phyloP scores from a whole-genome alignment of 2,888 invertebrate genomes.

The Clitarchus hookeri region DNA sequence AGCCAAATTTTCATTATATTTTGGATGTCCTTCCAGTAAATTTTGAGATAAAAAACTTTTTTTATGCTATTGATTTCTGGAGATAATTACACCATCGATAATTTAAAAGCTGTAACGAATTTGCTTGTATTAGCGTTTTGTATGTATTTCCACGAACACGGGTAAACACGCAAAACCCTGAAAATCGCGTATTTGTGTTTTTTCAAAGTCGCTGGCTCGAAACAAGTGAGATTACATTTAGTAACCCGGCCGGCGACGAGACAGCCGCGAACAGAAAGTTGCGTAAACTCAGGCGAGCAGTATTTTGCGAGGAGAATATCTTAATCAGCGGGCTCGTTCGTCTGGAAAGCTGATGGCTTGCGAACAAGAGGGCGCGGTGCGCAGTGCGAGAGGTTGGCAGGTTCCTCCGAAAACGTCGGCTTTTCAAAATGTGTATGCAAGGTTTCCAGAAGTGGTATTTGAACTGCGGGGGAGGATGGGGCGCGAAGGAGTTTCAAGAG shows the following conservation, averaged over 20 bases:
- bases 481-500: neutral
- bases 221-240: neutral
- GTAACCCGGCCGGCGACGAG: neutral
- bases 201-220: neutral
- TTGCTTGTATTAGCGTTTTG: too few species aligned
- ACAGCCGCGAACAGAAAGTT: neutral
- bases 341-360: conserved; percentile 28
- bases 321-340: conserved; percentile 20
- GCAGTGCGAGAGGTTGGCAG: neutral
- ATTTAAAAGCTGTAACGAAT: too few species aligned
- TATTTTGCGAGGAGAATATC: neutral
- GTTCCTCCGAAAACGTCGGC: neutral
- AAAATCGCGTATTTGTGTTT: too few species aligned
- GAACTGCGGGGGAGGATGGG: neutral
- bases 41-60: too few species aligned
- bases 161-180: too few species aligned
- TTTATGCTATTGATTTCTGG: too few species aligned
- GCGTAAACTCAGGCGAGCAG: neutral
- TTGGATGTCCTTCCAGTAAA: too few species aligned
- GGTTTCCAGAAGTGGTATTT: conserved; percentile 14
- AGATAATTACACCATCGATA: too few species aligned
- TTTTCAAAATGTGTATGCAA: conserved; percentile 14
- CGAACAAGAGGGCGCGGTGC: neutral
- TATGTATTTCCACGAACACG: too few species aligned
- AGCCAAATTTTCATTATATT: too few species aligned